Conservation (phyloP, 2,888 invertebrate species). For the Drosophila nr. perissopoda region DNA sequence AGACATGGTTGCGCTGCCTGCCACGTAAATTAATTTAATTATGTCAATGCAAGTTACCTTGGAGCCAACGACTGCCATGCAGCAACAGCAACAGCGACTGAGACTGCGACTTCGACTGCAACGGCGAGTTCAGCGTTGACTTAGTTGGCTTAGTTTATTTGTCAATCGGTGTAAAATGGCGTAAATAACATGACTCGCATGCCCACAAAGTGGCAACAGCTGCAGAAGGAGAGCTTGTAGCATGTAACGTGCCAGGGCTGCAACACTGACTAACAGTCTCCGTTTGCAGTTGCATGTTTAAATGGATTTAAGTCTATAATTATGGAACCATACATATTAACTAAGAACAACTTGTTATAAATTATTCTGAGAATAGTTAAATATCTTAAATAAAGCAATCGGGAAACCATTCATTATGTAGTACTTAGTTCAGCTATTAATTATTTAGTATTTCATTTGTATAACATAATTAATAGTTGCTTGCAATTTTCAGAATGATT, state of each 20-base stretch:
- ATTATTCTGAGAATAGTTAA: neutral
- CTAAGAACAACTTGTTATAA: neutral
- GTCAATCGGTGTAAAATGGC: slow-evolving; percentile 76
- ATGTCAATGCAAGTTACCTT: slow-evolving; percentile 84
- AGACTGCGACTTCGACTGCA: slow-evolving; percentile 6
- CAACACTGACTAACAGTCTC: slow-evolving; percentile 20
- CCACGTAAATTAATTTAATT: slow-evolving; percentile 84
- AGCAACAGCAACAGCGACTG: slow-evolving; percentile 2
- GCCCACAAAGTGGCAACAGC: slow-evolving; percentile 32
- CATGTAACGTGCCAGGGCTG: slow-evolving; percentile 69
- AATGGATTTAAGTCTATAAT: neutral
- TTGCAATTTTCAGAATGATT: neutral
- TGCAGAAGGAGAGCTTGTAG: slow-evolving; percentile 37
- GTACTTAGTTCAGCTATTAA: neutral
- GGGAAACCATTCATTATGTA: neutral
- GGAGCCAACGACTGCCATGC: slow-evolving; percentile 57
- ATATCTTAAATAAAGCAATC: neutral
- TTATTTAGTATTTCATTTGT: neutral
- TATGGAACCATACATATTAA: neutral
- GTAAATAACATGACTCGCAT: slow-evolving; percentile 73
- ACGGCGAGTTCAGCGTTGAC: slow-evolving; percentile 30
- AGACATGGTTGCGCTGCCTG: slow-evolving; percentile 66
- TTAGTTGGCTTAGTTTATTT: slow-evolving; percentile 76
- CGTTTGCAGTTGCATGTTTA: slow-evolving; percentile 9
- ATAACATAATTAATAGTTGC: neutral